phyloP scores from a whole-genome alignment of 2,113 vertebrate species.

The Dermatemys mawii region DNA sequence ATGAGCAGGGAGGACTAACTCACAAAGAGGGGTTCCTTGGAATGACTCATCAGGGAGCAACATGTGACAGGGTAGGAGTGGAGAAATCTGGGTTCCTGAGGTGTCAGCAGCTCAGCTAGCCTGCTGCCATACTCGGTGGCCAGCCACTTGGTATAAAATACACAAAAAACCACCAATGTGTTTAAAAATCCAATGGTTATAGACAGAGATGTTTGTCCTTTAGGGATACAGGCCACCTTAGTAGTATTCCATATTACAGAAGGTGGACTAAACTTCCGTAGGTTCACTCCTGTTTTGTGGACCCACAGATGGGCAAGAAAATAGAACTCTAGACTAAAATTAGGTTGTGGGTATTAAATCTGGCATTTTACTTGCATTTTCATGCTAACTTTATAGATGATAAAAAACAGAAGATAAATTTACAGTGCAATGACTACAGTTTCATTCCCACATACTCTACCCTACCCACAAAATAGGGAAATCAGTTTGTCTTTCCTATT shows the following conservation, averaged over 20 bases:
- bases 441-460: not conserved
- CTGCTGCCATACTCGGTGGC: not conserved
- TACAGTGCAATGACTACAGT: not conserved
- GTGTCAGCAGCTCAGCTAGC: not conserved
- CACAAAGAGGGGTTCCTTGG: not conserved
- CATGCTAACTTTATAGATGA: not conserved
- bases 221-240: not conserved
- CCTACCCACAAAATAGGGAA: not conserved
- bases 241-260: not conserved
- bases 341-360: not conserved
- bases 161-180: not conserved
- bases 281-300: not conserved
- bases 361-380: not conserved
- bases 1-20: rapidly evolving
- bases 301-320: not conserved
- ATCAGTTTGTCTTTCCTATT: rapidly evolving
- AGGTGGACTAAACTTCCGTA: not conserved
- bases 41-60: not conserved
- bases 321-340: not conserved
- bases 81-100: not conserved
- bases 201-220: not conserved
- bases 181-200: not conserved
- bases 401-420: not conserved
- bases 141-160: not conserved
- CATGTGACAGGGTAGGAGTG: not conserved